Evolutionary conservation across 2,888 invertebrate genomes (phyloP), one percentile per base, ranked within the genome.

Genomic region (Byasa hedistus): DNA sequence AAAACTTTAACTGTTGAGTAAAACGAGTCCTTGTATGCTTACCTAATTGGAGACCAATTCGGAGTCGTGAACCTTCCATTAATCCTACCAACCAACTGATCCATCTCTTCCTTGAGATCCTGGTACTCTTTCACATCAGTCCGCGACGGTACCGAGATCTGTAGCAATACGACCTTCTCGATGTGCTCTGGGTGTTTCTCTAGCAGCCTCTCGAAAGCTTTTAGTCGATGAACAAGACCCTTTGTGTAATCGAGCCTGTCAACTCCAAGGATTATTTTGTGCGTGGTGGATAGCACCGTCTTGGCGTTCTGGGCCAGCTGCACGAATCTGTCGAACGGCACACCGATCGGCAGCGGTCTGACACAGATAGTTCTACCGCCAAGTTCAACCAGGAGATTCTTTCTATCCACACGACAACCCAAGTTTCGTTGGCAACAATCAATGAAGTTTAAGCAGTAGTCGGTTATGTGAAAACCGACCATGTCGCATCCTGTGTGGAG

Each of bases 171-270:
- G 8, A 96, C 96, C 83, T 96, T 95, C 79, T 96, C 96, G 72
- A 94, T 95, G 79, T 97, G 96, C 80, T 97, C 96, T 0, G 97
- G 97, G 83, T 97, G 94, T 76, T 95, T 96, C 72, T 96, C 95
- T 57, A 98, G 82, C 63, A 98, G 86, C 72, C 91, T 93, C 86
- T 97, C 97, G 77, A 97, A 97, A 0, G 97, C 96, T 87, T 95
- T 95, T 58, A 98, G 88, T 76, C 84, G 94, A 76, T 97, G 95
- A 1, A 97, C 96, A 74, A 97, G 91, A 19, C 97, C 98, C 92
- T 98, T 98, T 61, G 97, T 98, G 79, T 98, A 98, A 82, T 98
- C 98, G 69, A 98, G 92, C 71, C 97, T 94, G 85, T 98, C 98
- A 10, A 98, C 97, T 19, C 97, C 97, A 66, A 98, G 89, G 70